These are phyloP conservation scores for Bothrops alternatus DNA, from an alignment of 2,797 vertebrate species.

Conservation along the genomic window DNA sequence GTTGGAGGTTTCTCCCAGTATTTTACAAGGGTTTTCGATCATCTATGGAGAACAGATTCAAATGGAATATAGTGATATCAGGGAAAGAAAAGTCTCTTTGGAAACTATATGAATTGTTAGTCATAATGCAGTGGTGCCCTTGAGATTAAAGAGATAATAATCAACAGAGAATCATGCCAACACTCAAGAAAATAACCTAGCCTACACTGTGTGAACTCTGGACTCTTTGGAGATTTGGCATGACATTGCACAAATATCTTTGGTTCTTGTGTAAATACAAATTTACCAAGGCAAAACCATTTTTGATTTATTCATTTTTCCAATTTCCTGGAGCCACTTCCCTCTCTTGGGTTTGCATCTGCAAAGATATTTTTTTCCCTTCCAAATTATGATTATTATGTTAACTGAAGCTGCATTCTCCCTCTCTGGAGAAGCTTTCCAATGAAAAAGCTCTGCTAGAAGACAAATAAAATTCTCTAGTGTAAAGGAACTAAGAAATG, in stretches of 20 bases:
- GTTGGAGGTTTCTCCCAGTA: background rate
- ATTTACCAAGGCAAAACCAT: background rate
- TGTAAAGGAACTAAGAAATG: background rate
- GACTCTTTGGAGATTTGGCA: background rate
- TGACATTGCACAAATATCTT: background rate
- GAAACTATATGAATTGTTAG: background rate
- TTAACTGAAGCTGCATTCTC: background rate
- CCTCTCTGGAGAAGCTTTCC: background rate
- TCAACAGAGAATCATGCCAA: background rate
- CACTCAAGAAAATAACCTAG: background rate
- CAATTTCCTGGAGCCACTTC: background rate
- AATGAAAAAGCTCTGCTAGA: conserved; percentile 2
- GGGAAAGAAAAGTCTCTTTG: background rate
- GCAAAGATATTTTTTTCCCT: background rate
- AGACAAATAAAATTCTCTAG: background rate
- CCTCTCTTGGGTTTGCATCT: background rate
- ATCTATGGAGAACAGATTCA: background rate
- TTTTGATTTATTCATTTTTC: conserved; percentile 1
- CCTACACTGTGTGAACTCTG: background rate
- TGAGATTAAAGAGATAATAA: background rate
- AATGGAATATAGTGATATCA: background rate
- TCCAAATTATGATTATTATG: background rate
- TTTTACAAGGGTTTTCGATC: background rate
- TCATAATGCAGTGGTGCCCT: background rate
- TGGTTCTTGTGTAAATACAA: background rate